Evolutionary conservation across 1,140 invertebrate species (phyloP), one percentile per base, ranked within the genome.

Genomic region (Vanessa tameamea): DNA sequence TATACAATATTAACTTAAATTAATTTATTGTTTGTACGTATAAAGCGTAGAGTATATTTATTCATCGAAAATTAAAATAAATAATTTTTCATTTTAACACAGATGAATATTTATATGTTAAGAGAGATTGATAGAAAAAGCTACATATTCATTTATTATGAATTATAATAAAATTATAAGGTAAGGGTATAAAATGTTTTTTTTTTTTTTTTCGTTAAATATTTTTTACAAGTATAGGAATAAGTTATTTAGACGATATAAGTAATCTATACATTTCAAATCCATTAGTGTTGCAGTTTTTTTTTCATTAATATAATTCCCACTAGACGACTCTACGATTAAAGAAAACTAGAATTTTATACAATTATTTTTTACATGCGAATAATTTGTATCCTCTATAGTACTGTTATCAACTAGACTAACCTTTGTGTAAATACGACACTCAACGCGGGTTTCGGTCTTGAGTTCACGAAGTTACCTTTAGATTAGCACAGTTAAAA

Each of bases 261-360:
- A 67, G 69, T 82, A 75, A 66, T 76, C 73, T 78, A 68, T 72
- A 76, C 73, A 76, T 77, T 78, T 82, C 80, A 82, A 82, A 82
- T 82, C 80, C 80, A 74, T 82, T 73, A 82, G 80, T 82, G 80
- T 82, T 82, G 80, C 80, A 82, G 78, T 82, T 75, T 76, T 1
- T 31, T 31, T 31, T 66, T 75, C 66, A 65, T 75, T 75, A 71
- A 70, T 75, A 13, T 75, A 71, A 75, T 75, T 65, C 47, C 47
- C 47, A 71, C 64, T 75, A 61, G 43, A 23, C 68, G 66, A 75
- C 61, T 65, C 64, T 75, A 71, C 53, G 16, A 48, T 66, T 61
- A 69, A 31, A 9, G 57, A 73, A 55, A 70, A 65, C 47, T 68
- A 64, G 61, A 37, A 20, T 57, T 57, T 57, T 57, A 68, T 70